Conservation (phyloP, 2,888 invertebrate genomes). For the Euzetes globulus region DNA sequence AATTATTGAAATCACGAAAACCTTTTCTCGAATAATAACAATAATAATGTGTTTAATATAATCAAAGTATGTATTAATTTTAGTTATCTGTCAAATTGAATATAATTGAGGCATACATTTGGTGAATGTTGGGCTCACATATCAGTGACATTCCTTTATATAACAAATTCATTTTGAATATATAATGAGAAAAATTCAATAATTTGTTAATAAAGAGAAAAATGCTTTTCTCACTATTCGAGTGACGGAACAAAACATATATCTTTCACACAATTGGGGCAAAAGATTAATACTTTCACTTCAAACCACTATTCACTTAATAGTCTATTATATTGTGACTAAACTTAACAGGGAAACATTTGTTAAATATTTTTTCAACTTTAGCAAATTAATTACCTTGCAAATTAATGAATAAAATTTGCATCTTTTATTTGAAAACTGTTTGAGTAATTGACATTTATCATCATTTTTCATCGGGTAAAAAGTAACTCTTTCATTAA, state of each 20-base stretch:
- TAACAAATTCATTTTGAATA: background rate
- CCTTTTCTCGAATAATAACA: background rate
- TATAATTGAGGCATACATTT: background rate
- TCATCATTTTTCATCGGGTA: no score
- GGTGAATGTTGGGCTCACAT: background rate
- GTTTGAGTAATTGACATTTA: no score
- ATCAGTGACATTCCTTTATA: background rate
- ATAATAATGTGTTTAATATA: background rate
- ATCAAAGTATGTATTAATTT: background rate
- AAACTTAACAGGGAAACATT: no score
- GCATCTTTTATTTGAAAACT: no score
- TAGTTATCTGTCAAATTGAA: background rate
- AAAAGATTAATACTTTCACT: background rate
- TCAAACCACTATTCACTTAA: background rate
- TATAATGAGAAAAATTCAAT: constrained; percentile 3
- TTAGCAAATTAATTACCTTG: no score
- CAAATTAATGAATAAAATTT: no score
- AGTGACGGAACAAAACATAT: constrained; percentile 4
- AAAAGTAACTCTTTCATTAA: no score
- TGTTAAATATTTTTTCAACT: no score
- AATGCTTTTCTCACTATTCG: background rate
- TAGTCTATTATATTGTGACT: background rate
- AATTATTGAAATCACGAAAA: background rate
- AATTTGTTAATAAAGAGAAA: background rate
- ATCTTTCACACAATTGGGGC: background rate